Base-by-base conservation (phyloP, 2,113 vertebrate genomes). In the Sylvia atricapilla region DNA sequence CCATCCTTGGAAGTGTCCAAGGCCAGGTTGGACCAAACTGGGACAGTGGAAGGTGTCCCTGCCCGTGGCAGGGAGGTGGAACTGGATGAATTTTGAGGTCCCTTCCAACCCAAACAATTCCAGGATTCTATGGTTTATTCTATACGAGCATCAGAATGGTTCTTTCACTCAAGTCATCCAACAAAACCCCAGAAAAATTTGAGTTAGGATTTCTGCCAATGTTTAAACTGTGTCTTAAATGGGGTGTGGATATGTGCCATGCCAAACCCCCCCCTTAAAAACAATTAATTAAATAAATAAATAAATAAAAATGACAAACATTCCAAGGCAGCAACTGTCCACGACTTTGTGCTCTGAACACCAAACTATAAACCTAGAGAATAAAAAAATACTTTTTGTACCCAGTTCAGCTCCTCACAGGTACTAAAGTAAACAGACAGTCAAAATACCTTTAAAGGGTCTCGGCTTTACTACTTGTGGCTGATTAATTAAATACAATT, bases 161-260 rank as follows among this genome's bases (percentile, higher is more conserved):
- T 73, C 31, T 60, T 53, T 44, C 11, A 6, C n/a, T 67, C 58
- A 63, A 43, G 20, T 52, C 12, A 64, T 39, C 10, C 19, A 83
- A 20, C 2, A 41, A 79, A 22, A 3, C 13, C 33, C 16, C 3
- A 3, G 31, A 43, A 90, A 88, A 41, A 7, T 7, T 4, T 23
- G 31, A 50, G 16, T 43, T 52, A 55, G 5, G 25, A 50, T 78
- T 82, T 46, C 31, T 50, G 53, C 52, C 30, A 30, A n/a, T 43
- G 7, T 39, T 39, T 63, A 37, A 80, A 27, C 7, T 24, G 1
- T 17, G 6, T 28, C 24, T 33, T 52, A 56, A 87, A 39, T 3
- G 13, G 4, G 6, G 2, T n/a, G 14, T 68, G 24, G 7, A 52
- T 4, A 44, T 5, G 5, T 20, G 5, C 6, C 18, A 6, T 4